phyloP scores from a whole-genome alignment of 64 coral and sea anemone species.

The Astreopora myriophthalma region DNA sequence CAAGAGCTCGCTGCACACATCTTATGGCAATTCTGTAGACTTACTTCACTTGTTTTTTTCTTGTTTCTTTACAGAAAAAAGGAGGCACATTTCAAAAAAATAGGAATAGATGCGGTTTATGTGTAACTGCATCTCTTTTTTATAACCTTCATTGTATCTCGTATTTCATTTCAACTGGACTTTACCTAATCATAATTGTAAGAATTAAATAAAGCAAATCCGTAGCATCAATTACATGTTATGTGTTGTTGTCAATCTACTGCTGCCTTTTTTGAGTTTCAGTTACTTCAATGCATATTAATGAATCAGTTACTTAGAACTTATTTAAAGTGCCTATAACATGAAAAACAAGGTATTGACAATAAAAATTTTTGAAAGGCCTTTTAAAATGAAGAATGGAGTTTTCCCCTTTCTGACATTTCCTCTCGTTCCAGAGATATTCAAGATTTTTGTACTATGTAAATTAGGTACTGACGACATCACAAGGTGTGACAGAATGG shows the following conservation, averaged over 20 bases:
- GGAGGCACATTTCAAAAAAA: not conserved
- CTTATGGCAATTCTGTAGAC: not conserved
- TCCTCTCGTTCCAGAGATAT: no score
- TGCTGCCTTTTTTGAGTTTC: not conserved
- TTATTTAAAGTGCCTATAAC: not conserved
- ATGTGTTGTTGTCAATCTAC: not conserved
- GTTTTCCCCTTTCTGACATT: no score
- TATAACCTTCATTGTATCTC: no score
- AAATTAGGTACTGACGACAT: no score
- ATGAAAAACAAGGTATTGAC: no score
- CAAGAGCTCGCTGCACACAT: not conserved
- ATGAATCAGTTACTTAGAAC: not conserved
- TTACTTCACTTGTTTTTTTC: not conserved
- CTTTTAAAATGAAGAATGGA: no score
- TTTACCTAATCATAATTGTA: not conserved
- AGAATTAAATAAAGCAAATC: not conserved
- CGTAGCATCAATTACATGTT: not conserved
- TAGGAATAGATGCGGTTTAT: not conserved
- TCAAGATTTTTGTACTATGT: no score
- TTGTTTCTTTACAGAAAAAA: not conserved
- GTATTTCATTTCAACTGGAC: not conserved
- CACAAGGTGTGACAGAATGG: no score
- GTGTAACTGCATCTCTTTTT: no score
- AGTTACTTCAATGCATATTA: not conserved
- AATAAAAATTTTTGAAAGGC: no score